Percentiles rank a stretch among this genome's conserved stretches.
These are phyloP conservation scores for Heterodera filipjevi DNA, from an alignment of 2,888 invertebrate species.

Conservation along the genomic window DNA sequence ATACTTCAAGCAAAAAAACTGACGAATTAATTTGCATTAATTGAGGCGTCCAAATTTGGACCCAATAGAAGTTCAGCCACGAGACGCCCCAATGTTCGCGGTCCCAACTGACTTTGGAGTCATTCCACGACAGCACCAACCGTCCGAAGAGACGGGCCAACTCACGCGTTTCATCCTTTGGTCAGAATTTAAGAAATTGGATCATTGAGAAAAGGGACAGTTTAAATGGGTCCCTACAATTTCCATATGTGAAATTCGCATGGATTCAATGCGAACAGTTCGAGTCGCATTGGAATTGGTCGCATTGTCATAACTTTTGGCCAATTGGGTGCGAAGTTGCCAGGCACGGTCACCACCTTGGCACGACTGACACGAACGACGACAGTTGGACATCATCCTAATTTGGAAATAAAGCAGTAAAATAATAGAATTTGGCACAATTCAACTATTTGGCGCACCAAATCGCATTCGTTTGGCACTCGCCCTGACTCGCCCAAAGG, in stretches of 20 bases:
- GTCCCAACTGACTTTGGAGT: slow-evolving; percentile 63
- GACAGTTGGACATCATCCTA: slow-evolving; percentile 66
- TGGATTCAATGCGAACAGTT: slow-evolving; percentile 54
- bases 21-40: slow-evolving; percentile 33
- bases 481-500: slow-evolving; percentile 64
- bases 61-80: slow-evolving; percentile 66
- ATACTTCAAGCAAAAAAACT: not conserved
- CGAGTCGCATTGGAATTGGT: slow-evolving; percentile 48
- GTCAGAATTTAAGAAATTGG: not conserved
- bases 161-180: slow-evolving; percentile 61
- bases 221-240: not conserved
- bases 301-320: slow-evolving; percentile 55
- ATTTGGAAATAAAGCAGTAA: not conserved
- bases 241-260: slow-evolving; percentile 27
- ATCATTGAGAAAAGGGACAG: not conserved
- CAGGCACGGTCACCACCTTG: slow-evolving; percentile 65
- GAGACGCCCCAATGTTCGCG: slow-evolving; percentile 64
- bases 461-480: slow-evolving; percentile 64
- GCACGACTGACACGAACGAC: slow-evolving; percentile 64
- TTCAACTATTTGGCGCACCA: slow-evolving; percentile 46
- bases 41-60: slow-evolving; percentile 54
- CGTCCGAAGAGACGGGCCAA: slow-evolving; percentile 60
- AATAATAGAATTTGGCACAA: not conserved
- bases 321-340: slow-evolving; percentile 60
- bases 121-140: slow-evolving; percentile 65